Evolutionary conservation across 2,888 invertebrate genomes (phyloP).

Genomic region (Meloe dianella): DNA sequence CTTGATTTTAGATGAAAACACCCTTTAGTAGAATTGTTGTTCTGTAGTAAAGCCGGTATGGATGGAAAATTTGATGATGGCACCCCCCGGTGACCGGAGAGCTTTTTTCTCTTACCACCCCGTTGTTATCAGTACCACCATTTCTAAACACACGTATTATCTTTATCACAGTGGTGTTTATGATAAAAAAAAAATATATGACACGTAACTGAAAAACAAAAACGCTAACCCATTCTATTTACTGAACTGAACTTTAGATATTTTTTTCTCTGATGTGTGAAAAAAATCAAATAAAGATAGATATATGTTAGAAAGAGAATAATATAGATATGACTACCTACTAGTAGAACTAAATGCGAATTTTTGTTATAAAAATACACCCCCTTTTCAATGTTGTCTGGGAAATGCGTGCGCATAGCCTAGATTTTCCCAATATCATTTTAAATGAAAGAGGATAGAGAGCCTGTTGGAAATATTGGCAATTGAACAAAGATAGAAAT

Average conservation of each 20-base stretch:
- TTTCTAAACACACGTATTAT: not conserved
- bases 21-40: not conserved
- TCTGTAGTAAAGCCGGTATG: not conserved
- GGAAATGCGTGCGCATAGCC: slow-evolving; percentile 6
- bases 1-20: not conserved
- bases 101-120: not conserved
- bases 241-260: not conserved
- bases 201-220: slow-evolving; percentile 1
- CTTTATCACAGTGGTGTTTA: slow-evolving; percentile 2
- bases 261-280: not conserved
- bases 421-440: not conserved
- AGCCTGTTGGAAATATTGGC: not conserved
- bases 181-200: not conserved
- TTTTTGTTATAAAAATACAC: slow-evolving; percentile 8
- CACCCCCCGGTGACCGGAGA: not conserved
- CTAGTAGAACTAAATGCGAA: not conserved
- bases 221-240: not conserved
- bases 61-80: not conserved
- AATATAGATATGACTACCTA: not conserved
- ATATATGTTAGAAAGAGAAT: slow-evolving; percentile 2
- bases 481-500: too few species aligned
- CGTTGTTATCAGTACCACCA: not conserved
- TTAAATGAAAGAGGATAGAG: not conserved
- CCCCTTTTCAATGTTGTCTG: slow-evolving; percentile 7
- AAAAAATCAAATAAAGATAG: not conserved